Conservation (phyloP, 1,140 invertebrate genomes). For the Listronotus bonariensis region DNA sequence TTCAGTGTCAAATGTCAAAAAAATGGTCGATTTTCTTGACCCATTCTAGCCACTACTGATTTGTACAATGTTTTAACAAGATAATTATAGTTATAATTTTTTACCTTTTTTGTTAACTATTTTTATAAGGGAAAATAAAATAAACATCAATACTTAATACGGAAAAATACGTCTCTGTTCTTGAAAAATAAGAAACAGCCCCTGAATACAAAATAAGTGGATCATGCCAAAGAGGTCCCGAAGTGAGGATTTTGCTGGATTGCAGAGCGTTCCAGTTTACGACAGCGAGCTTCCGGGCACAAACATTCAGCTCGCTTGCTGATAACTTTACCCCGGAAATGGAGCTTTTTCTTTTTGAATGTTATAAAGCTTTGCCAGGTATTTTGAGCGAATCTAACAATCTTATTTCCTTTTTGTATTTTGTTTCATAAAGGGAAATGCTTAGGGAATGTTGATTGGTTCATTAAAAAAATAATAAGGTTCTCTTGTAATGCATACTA, state of each 20-base stretch:
- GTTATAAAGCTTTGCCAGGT: conserved; percentile 8
- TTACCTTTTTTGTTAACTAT: too few relatives aligned
- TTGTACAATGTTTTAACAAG: too few relatives aligned
- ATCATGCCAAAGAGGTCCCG: conserved; percentile 1
- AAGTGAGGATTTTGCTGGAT: conserved; percentile 19
- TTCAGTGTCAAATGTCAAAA: too few relatives aligned
- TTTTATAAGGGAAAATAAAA: too few relatives aligned
- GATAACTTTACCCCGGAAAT: conserved; percentile 8
- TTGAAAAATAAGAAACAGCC: background rate
- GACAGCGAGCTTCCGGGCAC: conserved; percentile 22
- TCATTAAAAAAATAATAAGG: too few relatives aligned
- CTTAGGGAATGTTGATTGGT: background rate
- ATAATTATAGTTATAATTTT: too few relatives aligned
- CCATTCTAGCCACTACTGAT: too few relatives aligned
- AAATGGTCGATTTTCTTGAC: too few relatives aligned
- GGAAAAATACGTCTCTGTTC: too few relatives aligned
- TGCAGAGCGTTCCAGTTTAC: conserved; percentile 17
- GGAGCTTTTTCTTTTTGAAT: conserved; percentile 2
- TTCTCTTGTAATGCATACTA: too few relatives aligned
- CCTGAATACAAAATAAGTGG: conserved; percentile 5
- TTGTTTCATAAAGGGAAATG: conserved; percentile 2
- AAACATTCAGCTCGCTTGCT: conserved; percentile 16
- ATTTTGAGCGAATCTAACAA: conserved; percentile 9
- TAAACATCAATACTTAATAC: too few relatives aligned
- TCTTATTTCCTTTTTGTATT: conserved; percentile 12